Percentiles rank a stretch among this genome's conserved stretches.
Conservation (phyloP, 2,797 vertebrate species). For the Cuculus canorus region DNA sequence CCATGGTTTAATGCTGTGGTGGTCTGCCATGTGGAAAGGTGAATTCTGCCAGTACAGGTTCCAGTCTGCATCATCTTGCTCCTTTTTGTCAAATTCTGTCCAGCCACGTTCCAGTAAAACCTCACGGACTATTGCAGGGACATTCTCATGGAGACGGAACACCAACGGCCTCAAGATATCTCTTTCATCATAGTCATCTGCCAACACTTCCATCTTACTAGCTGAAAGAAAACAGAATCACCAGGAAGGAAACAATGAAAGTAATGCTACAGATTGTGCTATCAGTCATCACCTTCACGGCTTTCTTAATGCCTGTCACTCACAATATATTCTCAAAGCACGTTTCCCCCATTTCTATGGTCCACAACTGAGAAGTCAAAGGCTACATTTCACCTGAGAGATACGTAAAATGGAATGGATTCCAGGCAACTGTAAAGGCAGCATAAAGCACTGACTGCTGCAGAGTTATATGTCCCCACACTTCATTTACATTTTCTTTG, state of each 20-base stretch:
- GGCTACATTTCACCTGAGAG: background rate
- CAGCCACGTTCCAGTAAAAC: slow-evolving; percentile 85
- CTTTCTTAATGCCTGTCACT: background rate
- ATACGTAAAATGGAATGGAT: background rate
- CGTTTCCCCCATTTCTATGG: background rate
- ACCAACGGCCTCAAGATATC: slow-evolving; percentile 62
- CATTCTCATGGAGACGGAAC: slow-evolving; percentile 77
- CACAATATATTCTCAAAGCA: background rate
- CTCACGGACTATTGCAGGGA: slow-evolving; percentile 79
- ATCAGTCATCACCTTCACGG: background rate
- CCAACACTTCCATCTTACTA: slow-evolving; percentile 34
- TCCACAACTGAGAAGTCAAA: background rate
- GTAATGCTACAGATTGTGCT: background rate
- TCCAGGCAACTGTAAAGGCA: background rate
- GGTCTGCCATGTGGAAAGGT: slow-evolving; percentile 75
- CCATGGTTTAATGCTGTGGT: slow-evolving; percentile 80
- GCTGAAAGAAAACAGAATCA: background rate
- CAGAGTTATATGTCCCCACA: background rate
- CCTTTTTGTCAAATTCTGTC: slow-evolving; percentile 75
- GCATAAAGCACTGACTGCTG: background rate
- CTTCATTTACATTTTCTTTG: background rate
- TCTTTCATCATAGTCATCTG: background rate
- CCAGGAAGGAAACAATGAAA: background rate
- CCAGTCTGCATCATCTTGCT: slow-evolving; percentile 78
- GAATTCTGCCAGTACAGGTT: slow-evolving; percentile 83